Base-by-base conservation (phyloP, 2,113 vertebrate species). In the Anarrhichthys ocellatus region DNA sequence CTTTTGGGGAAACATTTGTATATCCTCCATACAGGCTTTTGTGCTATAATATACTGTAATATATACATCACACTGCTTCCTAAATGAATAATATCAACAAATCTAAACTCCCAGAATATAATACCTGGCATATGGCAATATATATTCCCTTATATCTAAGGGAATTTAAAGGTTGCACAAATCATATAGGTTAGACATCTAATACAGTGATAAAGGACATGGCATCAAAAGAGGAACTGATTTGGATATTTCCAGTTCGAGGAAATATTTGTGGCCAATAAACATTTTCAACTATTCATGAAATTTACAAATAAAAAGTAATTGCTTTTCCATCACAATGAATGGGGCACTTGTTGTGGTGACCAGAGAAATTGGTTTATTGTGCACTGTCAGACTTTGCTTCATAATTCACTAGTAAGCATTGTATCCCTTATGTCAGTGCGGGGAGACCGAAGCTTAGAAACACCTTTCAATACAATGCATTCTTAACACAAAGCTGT, bases 341-440 rank as follows among this genome's bases (percentile, higher is more conserved):
- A 32, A 15, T 46, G 29, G 4, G 58, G 27, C 6, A 63, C 65
- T 32, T 70, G 27, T 46, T 78, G 22, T 58, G 24, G 67, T 65
- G 67, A 17, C 48, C 50, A 71, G 22, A 83, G n/a, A 66, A 59
- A 32, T 73, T 15, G 17, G 42, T 52, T 78, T 59, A 67, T 62
- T 42, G 20, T 78, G 18, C 61, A 61, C 34, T 24, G 29, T 72
- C 44, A 66, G 32, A 67, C 20, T 61, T 46, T 27, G 15, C 46
- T 74, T 54, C 44, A 79, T 46, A 54, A 46, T 62, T 74, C 27
- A 74, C 22, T 14, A 44, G 14, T 34, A 59, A 40, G 34, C 42
- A 42, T 14, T 69, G 15, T 14, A 4, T 79, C 18, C 34, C n/a
- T 79, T 32, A 56, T 64, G 24, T 34, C 27, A 56, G 44, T 5